Conservation (phyloP, 2,888 invertebrate genomes). For the Caenorhabditis macrosperma region DNA sequence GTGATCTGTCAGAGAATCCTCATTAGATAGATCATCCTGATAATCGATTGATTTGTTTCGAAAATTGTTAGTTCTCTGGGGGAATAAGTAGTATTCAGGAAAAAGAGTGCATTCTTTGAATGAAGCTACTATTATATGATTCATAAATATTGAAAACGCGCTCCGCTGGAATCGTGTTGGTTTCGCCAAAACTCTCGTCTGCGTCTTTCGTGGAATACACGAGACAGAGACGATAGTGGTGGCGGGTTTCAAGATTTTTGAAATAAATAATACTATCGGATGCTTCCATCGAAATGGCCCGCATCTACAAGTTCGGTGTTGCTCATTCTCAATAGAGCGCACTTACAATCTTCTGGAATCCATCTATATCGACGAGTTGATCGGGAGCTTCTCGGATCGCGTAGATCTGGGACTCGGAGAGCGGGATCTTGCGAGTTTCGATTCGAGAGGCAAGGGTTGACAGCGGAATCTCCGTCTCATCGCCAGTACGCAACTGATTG, state of each 20-base stretch:
- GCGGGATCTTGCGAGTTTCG: slow-evolving; percentile 41
- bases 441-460: slow-evolving; percentile 42
- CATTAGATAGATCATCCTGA: not conserved
- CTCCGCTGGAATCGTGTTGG: too few relatives aligned
- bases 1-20: slow-evolving; percentile 54
- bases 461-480: slow-evolving; percentile 53
- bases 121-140: too few relatives aligned
- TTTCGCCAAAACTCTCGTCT: too few relatives aligned
- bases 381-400: slow-evolving; percentile 61
- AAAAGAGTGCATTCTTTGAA: too few relatives aligned
- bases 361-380: slow-evolving; percentile 58
- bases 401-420: slow-evolving; percentile 55
- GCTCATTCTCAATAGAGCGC: not conserved
- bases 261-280: not conserved
- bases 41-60: not conserved
- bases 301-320: too few relatives aligned
- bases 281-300: too few relatives aligned
- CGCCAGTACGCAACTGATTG: slow-evolving; percentile 29
- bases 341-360: slow-evolving; percentile 66
- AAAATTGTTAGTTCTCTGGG: too few relatives aligned
- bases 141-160: too few relatives aligned
- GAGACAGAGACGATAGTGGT: too few relatives aligned
- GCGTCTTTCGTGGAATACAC: too few relatives aligned
- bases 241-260: not conserved
- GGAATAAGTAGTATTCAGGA: not conserved